Evolutionary conservation across 1,140 invertebrate genomes (phyloP).

Genomic region (Formica selysi): DNA sequence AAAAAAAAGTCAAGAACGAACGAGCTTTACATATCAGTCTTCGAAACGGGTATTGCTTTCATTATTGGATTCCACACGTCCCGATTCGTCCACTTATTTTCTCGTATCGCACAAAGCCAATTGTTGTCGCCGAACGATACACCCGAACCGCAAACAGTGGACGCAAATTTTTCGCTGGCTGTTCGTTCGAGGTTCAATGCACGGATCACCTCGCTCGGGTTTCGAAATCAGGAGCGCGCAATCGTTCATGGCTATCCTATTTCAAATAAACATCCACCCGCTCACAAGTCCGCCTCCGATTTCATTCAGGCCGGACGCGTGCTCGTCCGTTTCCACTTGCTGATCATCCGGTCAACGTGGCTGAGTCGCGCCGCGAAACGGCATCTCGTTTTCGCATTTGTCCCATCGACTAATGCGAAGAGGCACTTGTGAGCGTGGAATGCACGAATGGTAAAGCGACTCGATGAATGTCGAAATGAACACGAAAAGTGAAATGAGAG

Average conservation of each 20-base stretch:
- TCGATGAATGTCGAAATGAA: background rate
- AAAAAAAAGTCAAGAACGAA: background rate
- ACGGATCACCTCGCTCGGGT: conserved; percentile 6
- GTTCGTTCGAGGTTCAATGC: conserved; percentile 11
- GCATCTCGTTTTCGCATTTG: conserved; percentile 71
- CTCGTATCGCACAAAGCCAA: conserved; percentile 49
- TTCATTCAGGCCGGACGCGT: conserved; percentile 59
- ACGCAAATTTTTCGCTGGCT: conserved; percentile 30
- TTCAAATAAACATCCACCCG: conserved; percentile 64
- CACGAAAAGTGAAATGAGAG: background rate
- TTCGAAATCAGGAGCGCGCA: conserved; percentile 57
- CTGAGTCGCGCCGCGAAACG: conserved; percentile 12
- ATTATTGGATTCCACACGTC: conserved; percentile 20
- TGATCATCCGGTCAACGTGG: conserved; percentile 44
- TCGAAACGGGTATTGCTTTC: background rate
- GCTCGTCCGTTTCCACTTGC: conserved; percentile 51
- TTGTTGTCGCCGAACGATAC: conserved; percentile 10
- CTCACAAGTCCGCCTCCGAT: conserved; percentile 48
- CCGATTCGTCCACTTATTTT: background rate
- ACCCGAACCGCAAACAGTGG: conserved; percentile 12
- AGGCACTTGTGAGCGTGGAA: background rate
- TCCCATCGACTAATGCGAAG: conserved; percentile 46
- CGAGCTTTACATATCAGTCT: background rate
- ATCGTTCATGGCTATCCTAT: conserved; percentile 49
- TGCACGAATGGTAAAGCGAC: background rate